These are phyloP conservation scores for Acleris holmiana DNA, from an alignment of 2,888 invertebrate species.

Conservation along the genomic window DNA sequence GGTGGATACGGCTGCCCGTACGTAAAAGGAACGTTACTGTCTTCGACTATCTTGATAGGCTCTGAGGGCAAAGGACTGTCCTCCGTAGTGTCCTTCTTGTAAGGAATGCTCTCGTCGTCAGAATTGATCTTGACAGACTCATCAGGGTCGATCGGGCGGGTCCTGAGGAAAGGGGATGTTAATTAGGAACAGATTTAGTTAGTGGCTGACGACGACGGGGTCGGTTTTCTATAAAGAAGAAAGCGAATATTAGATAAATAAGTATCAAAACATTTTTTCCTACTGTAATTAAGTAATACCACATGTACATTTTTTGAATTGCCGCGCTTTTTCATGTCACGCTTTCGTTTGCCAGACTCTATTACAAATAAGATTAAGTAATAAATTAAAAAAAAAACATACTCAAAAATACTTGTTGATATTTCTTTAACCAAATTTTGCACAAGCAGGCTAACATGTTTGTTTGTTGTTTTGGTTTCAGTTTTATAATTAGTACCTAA, in stretches of 20 bases:
- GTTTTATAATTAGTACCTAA: no score
- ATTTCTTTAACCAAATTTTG: no score
- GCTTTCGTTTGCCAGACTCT: no score
- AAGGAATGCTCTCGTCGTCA: conserved; percentile 77
- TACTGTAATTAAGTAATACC: no score
- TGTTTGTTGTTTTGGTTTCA: no score
- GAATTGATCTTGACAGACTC: conserved; percentile 75
- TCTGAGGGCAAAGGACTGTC: conserved; percentile 73
- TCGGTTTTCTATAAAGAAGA: conserved; percentile 18
- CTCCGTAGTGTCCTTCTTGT: conserved; percentile 72
- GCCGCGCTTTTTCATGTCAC: no score
- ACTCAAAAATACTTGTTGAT: no score
- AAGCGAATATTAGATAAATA: background rate
- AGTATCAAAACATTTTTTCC: no score
- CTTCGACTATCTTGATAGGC: conserved; percentile 59
- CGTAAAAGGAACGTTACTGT: conserved; percentile 49
- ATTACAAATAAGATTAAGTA: no score
- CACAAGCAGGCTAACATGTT: no score
- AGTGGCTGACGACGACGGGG: conserved; percentile 1
- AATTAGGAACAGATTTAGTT: conserved; percentile 33
- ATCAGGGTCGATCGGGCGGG: conserved; percentile 70
- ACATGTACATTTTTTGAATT: no score
- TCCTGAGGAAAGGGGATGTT: conserved; percentile 47
- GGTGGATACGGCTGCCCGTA: conserved; percentile 51
- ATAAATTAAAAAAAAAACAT: no score